Conservation (phyloP, 2,797 vertebrate genomes). For the Centroberyx gerrardi region DNA sequence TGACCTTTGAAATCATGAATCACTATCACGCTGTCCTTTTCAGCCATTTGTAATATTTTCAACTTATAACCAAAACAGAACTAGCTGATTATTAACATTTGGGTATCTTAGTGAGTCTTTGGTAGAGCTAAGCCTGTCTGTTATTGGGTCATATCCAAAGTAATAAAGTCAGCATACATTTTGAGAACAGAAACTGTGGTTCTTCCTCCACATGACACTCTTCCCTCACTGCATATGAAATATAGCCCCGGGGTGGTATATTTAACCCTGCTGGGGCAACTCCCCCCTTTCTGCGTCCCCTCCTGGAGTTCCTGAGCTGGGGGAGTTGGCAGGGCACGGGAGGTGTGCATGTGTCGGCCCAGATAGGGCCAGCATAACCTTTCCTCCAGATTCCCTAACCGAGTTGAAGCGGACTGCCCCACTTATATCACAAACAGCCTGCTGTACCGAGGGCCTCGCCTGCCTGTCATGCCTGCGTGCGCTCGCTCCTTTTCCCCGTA, state of each 20-base stretch:
- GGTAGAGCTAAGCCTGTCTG: not conserved
- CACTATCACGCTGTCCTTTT: too few relatives aligned
- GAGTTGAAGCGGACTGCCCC: conserved; percentile 75
- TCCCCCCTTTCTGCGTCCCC: conserved; percentile 58
- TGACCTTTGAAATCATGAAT: too few relatives aligned
- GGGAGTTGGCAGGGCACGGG: conserved; percentile 66
- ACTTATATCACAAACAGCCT: conserved; percentile 81
- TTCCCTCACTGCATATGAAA: conserved; percentile 54
- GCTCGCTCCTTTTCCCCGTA: conserved; percentile 54
- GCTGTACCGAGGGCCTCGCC: conserved; percentile 59
- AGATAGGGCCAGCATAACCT: conserved; percentile 83
- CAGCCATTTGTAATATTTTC: too few relatives aligned
- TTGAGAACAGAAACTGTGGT: not conserved
- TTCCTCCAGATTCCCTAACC: conserved; percentile 85
- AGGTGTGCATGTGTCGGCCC: conserved; percentile 72
- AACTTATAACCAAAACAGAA: not conserved
- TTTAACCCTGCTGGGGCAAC: conserved; percentile 76
- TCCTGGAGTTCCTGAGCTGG: conserved; percentile 68
- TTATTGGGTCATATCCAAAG: not conserved
- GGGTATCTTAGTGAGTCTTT: not conserved
- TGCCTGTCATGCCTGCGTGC: conserved; percentile 70
- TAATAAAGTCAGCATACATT: conserved; percentile 11
- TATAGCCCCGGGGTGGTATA: conserved; percentile 71
- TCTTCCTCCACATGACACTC: conserved; percentile 37
- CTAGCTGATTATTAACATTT: conserved; percentile 3